A percentile compares a stretch with the other conserved stretches of the same genome.
Conservation (phyloP, 1,140 invertebrate species). For the Zaprionus capensis region DNA sequence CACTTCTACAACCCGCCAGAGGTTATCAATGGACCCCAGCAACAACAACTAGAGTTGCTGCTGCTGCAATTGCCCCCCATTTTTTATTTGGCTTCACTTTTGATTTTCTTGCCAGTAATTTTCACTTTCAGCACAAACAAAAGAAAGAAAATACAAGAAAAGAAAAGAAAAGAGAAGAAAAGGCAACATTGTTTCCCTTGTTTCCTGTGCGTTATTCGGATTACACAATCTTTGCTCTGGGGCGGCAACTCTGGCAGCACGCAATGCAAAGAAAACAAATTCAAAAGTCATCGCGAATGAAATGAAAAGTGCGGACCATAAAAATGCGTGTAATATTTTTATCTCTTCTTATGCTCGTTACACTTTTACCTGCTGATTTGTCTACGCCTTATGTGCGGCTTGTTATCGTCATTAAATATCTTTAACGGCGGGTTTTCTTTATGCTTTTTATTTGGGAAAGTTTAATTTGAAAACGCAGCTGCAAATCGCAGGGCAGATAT, state of each 20-base stretch:
- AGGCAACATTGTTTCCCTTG: slow-evolving; percentile 19
- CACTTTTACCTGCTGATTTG: slow-evolving; percentile 54
- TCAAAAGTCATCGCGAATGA: slow-evolving; percentile 62
- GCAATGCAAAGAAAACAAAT: slow-evolving; percentile 40
- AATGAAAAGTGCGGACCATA: slow-evolving; percentile 29
- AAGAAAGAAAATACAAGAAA: slow-evolving; percentile 6
- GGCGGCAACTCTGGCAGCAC: slow-evolving; percentile 25
- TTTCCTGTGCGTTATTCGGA: background rate
- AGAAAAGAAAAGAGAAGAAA: background rate
- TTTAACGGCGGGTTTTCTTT: slow-evolving; percentile 11
- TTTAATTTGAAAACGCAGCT: background rate
- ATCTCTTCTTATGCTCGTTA: slow-evolving; percentile 43
- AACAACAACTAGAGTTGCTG: slow-evolving; percentile 14
- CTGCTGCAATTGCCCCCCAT: slow-evolving; percentile 28
- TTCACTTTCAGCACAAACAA: slow-evolving; percentile 72
- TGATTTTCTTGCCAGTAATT: slow-evolving; percentile 51
- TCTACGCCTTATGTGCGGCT: slow-evolving; percentile 22
- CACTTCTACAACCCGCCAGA: slow-evolving; percentile 23
- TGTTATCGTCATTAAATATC: slow-evolving; percentile 42
- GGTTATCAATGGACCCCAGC: slow-evolving; percentile 26
- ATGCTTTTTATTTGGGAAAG: slow-evolving; percentile 22
- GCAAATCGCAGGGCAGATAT: background rate
- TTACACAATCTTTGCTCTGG: slow-evolving; percentile 10
- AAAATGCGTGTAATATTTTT: slow-evolving; percentile 67
- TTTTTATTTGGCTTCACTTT: slow-evolving; percentile 7